Evolutionary conservation across 2,113 vertebrate genomes (phyloP), one percentile per base, ranked within the genome.

Genomic region (Rhinopomastus cyanomelas): DNA sequence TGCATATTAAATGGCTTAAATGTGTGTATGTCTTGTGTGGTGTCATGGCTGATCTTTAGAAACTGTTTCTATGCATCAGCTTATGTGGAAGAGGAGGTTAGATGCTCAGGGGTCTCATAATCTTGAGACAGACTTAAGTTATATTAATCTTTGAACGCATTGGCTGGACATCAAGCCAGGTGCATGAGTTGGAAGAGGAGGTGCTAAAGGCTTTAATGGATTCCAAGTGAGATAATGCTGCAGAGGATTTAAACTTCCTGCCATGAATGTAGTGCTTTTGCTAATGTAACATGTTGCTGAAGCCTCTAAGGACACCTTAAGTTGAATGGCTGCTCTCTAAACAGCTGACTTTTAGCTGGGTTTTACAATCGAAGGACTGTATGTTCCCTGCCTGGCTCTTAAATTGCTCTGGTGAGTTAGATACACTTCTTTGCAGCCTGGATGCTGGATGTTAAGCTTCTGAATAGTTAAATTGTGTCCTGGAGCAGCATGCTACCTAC

Each of bases 11-110:
- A 27, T 69, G 69, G 36, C 46, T 82, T 59, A 39, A 25, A 10
- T 30, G 51, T 2, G 0, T 6, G 7, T 67, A 18, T 39, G 22
- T 64, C 32, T 59, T 65, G 22, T 68, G 32, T 2, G 6, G 15
- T 79, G 23, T 73, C 13, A 6, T 44, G 39, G 32, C 32, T 81
- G 36, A 29, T 51, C 42, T 83, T 67, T 44, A 69, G 25, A 60
- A 81, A 21, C 19, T 75, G 25, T 22, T 85, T 16, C 25, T 73
- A 18, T 88, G n/a, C 7, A 4, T 68, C 15, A 19, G 37, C 34
- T 89, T 2, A 1, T 1, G 3, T 69, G 37, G 62, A 39, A 62
- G 42, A 55, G 75, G 30, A 6, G 48, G 14, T 53, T n/a, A 44
- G 23, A 30, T 73, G 64, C 48, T 68, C 20, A 23, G 60, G 53